A percentile compares a stretch with the other conserved stretches of the same genome.
These are phyloP conservation scores for Scotopteryx bipunctaria DNA, from an alignment of 2,888 invertebrate genomes.

Conservation along the genomic window DNA sequence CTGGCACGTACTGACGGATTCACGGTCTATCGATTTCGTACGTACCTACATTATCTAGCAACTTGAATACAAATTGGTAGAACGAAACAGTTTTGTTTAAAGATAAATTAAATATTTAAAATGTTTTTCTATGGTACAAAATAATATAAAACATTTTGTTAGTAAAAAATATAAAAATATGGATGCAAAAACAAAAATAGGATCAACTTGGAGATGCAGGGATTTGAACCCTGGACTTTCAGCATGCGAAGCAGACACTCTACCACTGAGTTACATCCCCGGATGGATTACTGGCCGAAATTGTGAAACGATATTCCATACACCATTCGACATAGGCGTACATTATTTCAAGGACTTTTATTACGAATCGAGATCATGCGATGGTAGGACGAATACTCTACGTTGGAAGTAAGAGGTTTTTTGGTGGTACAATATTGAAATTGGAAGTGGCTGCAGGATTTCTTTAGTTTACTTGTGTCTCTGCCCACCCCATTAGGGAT, in stretches of 20 bases:
- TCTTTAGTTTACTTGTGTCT: too few species aligned
- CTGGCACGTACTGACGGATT: constrained; percentile 48
- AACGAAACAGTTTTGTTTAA: not conserved
- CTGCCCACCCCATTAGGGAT: too few species aligned
- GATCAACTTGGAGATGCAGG: constrained; percentile 86
- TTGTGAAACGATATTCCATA: constrained; percentile 10
- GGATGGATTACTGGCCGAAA: not conserved
- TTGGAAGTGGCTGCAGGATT: too few species aligned
- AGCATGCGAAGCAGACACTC: constrained; percentile 87
- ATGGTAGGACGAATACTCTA: too few species aligned
- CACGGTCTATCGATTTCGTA: constrained; percentile 53
- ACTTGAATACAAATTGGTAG: too few species aligned
- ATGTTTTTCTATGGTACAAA: not conserved
- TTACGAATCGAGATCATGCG: too few species aligned
- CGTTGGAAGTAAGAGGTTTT: too few species aligned
- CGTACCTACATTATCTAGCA: too few species aligned
- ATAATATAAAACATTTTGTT: not conserved
- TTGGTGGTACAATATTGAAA: too few species aligned
- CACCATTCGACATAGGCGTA: too few species aligned
- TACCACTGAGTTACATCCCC: constrained; percentile 83
- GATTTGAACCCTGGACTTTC: constrained; percentile 87
- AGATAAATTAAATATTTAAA: not conserved
- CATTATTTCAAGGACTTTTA: too few species aligned
- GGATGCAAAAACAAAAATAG: constrained; percentile 30
- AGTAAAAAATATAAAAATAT: not conserved